Evolutionary conservation across 1,140 invertebrate species (phyloP).

Genomic region (Lepidurus arcticus): DNA sequence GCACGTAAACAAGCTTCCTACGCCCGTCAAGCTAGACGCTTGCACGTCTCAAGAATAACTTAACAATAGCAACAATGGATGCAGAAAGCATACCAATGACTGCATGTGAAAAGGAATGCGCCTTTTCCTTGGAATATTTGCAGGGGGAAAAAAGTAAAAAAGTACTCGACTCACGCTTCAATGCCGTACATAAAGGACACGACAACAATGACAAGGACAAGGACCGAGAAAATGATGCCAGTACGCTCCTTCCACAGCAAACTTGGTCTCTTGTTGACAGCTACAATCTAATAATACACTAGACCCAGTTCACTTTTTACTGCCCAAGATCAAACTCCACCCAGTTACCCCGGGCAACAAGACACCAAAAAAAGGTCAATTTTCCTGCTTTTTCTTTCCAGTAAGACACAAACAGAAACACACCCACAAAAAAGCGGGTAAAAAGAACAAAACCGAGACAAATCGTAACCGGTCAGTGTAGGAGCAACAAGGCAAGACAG

Average conservation of each 20-base stretch:
- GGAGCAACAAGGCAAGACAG: no score
- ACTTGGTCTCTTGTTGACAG: background rate
- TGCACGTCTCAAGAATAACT: no score
- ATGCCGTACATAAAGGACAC: background rate
- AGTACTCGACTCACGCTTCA: background rate
- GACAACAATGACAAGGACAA: slow-evolving; percentile 15
- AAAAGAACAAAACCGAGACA: no score
- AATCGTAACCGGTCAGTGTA: no score
- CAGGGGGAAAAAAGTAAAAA: background rate
- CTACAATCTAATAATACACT: slow-evolving; percentile 20
- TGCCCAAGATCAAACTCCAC: background rate
- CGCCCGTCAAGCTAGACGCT: no score
- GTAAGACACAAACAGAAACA: no score
- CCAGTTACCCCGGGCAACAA: slow-evolving; percentile 1
- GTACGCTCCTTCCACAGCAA: background rate
- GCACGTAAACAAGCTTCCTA: no score
- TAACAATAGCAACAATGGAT: no score
- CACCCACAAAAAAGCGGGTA: no score
- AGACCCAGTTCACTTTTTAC: background rate
- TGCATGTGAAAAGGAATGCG: background rate
- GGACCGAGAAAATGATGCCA: background rate
- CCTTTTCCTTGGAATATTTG: background rate
- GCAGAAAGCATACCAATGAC: no score
- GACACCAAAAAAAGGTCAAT: background rate
- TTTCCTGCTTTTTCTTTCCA: background rate